phyloP scores from a whole-genome alignment of 2,797 vertebrate species.

The Mormyrus hasselquistii region DNA sequence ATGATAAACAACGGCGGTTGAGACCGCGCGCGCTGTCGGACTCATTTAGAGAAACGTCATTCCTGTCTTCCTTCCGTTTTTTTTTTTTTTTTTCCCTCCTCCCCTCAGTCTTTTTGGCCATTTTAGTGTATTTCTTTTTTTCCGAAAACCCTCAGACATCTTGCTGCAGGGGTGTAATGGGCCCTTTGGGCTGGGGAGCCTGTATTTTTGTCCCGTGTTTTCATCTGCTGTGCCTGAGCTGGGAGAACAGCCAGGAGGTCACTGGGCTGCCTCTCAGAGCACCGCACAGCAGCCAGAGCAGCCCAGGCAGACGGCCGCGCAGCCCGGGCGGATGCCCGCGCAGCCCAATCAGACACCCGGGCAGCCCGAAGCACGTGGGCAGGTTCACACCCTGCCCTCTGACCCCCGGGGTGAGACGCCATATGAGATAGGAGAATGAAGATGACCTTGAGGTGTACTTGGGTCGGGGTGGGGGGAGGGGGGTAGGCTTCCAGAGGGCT shows the following conservation, averaged over 20 bases:
- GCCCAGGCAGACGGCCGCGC: not conserved
- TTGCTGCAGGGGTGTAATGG: constrained; percentile 24
- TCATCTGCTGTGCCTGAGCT: constrained; percentile 9
- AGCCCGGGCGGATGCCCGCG: not conserved
- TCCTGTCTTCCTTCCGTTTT: constrained; percentile 47
- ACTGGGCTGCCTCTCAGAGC: not conserved
- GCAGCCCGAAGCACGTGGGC: not conserved
- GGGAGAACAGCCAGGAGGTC: constrained; percentile 6
- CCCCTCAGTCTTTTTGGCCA: constrained; percentile 23
- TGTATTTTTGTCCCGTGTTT: constrained; percentile 24
- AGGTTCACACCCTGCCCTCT: not conserved
- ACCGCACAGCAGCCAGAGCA: not conserved
- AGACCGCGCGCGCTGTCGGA: constrained; percentile 55
- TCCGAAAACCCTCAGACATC: constrained; percentile 5
- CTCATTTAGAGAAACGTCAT: constrained; percentile 46
- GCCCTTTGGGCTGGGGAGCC: not conserved
- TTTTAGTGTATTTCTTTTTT: constrained; percentile 21
- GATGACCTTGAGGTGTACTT: not conserved
- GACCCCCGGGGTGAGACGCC: not conserved
- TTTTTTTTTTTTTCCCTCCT: constrained; percentile 9
- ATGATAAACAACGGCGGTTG: constrained; percentile 56
- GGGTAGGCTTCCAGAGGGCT: not conserved
- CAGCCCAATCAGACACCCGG: not conserved
- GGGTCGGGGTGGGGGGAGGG: not conserved
- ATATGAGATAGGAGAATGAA: not conserved